Evolutionary conservation across 2,888 invertebrate species (phyloP), one percentile per base, ranked within the genome.

Genomic region (Agrochola litura): DNA sequence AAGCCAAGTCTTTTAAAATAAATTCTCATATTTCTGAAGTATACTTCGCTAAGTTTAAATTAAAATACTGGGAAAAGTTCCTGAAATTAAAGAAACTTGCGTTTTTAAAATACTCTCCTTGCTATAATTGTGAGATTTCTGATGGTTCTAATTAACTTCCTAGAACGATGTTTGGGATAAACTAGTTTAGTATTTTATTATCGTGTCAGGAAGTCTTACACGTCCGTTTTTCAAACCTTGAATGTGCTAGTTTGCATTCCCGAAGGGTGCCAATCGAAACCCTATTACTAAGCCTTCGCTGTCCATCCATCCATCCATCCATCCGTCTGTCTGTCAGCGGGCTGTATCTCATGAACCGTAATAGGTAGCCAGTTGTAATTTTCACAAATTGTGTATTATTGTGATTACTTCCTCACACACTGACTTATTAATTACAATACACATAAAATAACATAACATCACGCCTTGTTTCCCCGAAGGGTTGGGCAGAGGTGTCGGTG

Each of bases 21-120:
- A 76, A 72, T 67, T 69, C 79, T 63, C 69, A 46, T 78, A 78
- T 78, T 77, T 80, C 75, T 72, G 41, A 63, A 79, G 69, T 84
- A 56, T 54, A 76, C 77, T 83, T 49, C 25, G 58, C 73, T n/a
- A 81, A 82, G 65, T 88, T 88, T 75, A 80, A 80, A 85, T 86
- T 84, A 77, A 84, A 86, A 82, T 77, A 67, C 76, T 72, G 73
- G 41, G 46, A 64, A 70, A 84, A 88, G 46, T 61, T 81, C 69
- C 14, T 46, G 30, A 66, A 78, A 75, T 65, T 76, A 73, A 88
- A 76, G 66, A 68, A 83, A 86, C 76, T 81, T 76, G 49, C 37
- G 58, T 81, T 86, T 76, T 54, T 16, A 69, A 77, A 82, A 46
- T 52, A 61, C 43, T 71, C 66, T 37, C 9, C 65, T 73, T 66